Conservation (phyloP, 1,140 invertebrate genomes). For the Homalodisca vitripennis region DNA sequence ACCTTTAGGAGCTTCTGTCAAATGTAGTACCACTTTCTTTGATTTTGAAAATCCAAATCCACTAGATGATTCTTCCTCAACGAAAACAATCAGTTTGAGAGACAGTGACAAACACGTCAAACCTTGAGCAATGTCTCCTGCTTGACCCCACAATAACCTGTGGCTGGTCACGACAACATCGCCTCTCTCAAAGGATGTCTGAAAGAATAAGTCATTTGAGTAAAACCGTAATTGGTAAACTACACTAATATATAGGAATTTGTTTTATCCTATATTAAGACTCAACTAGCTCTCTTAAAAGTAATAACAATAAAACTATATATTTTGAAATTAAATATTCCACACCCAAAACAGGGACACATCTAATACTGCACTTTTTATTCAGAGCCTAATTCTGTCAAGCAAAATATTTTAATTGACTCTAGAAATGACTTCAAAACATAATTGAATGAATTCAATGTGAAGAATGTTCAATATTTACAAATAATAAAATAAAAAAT, state of each 20-base stretch:
- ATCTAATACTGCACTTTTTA: background rate
- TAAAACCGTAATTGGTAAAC: background rate
- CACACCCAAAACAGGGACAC: background rate
- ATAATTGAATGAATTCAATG: too few relatives aligned
- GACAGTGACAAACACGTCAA: conserved; percentile 66
- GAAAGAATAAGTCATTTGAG: conserved; percentile 35
- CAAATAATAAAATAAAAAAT: too few relatives aligned
- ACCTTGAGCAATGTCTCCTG: conserved; percentile 63
- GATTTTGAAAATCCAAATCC: conserved; percentile 71
- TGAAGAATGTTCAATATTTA: too few relatives aligned
- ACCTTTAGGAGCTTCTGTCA: conserved; percentile 63
- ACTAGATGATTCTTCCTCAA: conserved; percentile 73
- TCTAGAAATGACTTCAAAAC: too few relatives aligned
- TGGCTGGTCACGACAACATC: conserved; percentile 77
- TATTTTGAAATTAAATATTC: background rate
- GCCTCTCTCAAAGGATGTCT: conserved; percentile 82
- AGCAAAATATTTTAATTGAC: too few relatives aligned
- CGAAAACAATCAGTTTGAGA: conserved; percentile 67
- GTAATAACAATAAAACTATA: background rate
- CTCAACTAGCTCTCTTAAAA: conserved; percentile 31
- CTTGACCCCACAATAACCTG: conserved; percentile 76
- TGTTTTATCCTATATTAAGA: background rate
- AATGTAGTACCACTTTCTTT: conserved; percentile 78
- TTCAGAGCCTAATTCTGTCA: background rate
- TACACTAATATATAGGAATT: background rate